Conservation (phyloP, 2,888 invertebrate genomes). For the Rhopalosiphum nymphaeae region DNA sequence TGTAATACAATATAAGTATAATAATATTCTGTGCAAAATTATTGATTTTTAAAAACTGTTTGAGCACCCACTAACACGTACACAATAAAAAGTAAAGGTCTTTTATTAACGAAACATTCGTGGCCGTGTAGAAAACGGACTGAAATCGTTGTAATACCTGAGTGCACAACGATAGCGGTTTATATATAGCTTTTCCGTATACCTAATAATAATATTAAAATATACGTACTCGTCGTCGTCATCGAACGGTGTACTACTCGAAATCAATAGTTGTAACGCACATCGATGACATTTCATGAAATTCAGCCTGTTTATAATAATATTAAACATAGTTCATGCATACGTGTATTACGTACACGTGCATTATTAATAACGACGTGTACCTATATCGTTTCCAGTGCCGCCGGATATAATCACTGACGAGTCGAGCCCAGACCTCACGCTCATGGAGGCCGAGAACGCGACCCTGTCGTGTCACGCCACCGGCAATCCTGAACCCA, state of each 20-base stretch:
- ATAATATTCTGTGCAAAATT: background rate
- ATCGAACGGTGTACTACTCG: background rate
- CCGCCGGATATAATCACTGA: constrained; percentile 84
- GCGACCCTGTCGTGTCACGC: constrained; percentile 81
- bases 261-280: background rate
- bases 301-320: no score
- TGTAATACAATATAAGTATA: background rate
- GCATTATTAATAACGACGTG: background rate
- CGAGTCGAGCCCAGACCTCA: constrained; percentile 82
- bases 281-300: no score
- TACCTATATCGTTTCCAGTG: constrained; percentile 73
- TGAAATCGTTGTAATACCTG: background rate
- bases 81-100: background rate
- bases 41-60: background rate
- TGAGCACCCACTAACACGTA: background rate
- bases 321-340: no score
- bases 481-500: constrained; percentile 80
- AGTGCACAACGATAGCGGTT: background rate
- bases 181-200: background rate
- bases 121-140: background rate
- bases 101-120: background rate
- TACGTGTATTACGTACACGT: background rate
- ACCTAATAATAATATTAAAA: background rate
- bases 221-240: background rate
- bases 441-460: constrained; percentile 82